Evolutionary conservation across 2,888 invertebrate genomes (phyloP).

Genomic region (Chrysodeixis includens): DNA sequence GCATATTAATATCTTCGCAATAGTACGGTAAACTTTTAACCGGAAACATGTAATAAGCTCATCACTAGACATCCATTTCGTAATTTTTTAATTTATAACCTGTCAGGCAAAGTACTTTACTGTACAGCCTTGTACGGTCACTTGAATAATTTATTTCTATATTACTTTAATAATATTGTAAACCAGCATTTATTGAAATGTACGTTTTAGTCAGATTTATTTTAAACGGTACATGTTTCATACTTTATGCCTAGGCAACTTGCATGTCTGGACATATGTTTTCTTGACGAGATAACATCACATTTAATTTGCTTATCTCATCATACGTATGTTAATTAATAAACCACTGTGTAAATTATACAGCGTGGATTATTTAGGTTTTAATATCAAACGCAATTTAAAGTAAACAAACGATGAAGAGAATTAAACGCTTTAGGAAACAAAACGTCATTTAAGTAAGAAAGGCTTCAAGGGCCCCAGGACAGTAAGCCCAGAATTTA

Average conservation of each 20-base stretch:
- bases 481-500: slow-evolving; percentile 64
- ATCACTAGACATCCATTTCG: slow-evolving; percentile 40
- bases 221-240: slow-evolving; percentile 15
- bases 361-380: slow-evolving; percentile 8
- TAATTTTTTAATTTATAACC: slow-evolving; percentile 57
- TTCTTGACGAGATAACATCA: slow-evolving; percentile 14
- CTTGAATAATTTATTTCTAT: slow-evolving; percentile 28
- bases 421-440: slow-evolving; percentile 23
- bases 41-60: slow-evolving; percentile 47
- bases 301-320: not conserved
- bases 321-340: slow-evolving; percentile 5
- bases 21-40: slow-evolving; percentile 20
- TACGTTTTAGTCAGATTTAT: slow-evolving; percentile 16
- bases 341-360: slow-evolving; percentile 6
- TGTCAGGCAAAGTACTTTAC: slow-evolving; percentile 46
- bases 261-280: slow-evolving; percentile 5
- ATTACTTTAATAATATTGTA: slow-evolving; percentile 32
- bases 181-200: slow-evolving; percentile 28
- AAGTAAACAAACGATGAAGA: slow-evolving; percentile 25
- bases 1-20: slow-evolving; percentile 19
- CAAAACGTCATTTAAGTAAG: slow-evolving; percentile 28
- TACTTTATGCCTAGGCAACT: slow-evolving; percentile 7
- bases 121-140: slow-evolving; percentile 34
- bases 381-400: slow-evolving; percentile 11
- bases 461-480: slow-evolving; percentile 57